These are phyloP conservation scores for Dromiciops gliroides DNA, from an alignment of 2,113 vertebrate species.

Conservation along the genomic window DNA sequence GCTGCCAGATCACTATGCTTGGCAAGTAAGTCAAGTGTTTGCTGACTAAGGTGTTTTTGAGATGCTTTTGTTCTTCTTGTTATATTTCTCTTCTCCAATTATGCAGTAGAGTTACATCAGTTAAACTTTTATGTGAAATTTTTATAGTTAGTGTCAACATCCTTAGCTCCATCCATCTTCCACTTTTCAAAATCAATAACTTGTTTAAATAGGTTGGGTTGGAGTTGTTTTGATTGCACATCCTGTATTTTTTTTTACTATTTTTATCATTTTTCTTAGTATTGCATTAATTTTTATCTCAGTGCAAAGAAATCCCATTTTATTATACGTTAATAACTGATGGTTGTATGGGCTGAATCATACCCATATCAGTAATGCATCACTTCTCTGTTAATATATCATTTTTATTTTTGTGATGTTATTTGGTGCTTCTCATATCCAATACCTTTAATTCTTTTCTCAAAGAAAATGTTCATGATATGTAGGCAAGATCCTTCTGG, in stretches of 20 bases:
- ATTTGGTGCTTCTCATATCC: not conserved
- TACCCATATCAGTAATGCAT: not conserved
- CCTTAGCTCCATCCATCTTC: not conserved
- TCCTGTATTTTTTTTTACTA: not conserved
- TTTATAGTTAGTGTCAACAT: not conserved
- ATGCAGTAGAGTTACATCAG: not conserved
- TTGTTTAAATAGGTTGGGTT: not conserved
- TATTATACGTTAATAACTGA: not conserved
- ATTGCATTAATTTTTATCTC: not conserved
- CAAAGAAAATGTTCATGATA: not conserved
- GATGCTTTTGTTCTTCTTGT: not conserved
- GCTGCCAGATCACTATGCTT: not conserved
- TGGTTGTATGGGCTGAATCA: not conserved
- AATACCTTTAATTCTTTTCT: not conserved
- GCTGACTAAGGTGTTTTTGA: not conserved
- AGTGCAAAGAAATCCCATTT: not conserved
- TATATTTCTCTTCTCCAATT: not conserved
- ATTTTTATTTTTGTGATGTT: not conserved
- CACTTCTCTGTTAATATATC: not conserved
- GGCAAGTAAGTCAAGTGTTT: not conserved
- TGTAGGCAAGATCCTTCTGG: not conserved
- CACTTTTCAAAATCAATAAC: not conserved
- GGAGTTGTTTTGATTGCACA: not conserved
- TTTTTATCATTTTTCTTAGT: not conserved
- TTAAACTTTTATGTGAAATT: not conserved